Evolutionary conservation across 2,797 vertebrate species (phyloP), one percentile per base, ranked within the genome.

Genomic region (Cirrhinus mrigala): DNA sequence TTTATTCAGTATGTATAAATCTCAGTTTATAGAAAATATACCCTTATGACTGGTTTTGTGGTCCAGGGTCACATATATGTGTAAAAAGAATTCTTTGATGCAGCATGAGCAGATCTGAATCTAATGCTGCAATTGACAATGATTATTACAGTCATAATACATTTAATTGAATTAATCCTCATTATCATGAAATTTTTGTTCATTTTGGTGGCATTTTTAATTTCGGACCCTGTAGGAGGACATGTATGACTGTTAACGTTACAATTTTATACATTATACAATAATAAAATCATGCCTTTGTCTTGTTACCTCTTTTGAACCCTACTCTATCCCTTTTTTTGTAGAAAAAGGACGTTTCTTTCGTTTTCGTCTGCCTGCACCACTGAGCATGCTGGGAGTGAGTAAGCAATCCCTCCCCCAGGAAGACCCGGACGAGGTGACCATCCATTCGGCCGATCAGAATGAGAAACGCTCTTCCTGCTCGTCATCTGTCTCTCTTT

Each of bases 331-430:
- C 73, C 62, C n/a, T 60, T 80, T 58, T 60, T 73, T 48, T 62
- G 79, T 83, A 94, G 94, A 92, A 82, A 90, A 93, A 95, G 97
- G 97, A 27, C 96, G 96, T 91, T 96, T 98, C 91, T 98, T 99
- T 91, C 96, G 97, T 24, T 97, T 99, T 89, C 97, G 96, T 56
- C 94, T 99, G 81, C 97, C 98, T 20, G 94, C 95, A 75, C 77
- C 95, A 60, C 78, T 98, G 88, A 96, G 95, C 83, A 96, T 99
- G 89, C 91, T 99, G 87, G 96, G 97, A 0, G 96, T 98, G 91
- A 96, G 95, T 92, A 99, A 99, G 90, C 97, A 99, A 89, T 99
- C 97, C 12, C 94, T 99, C 50, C 98, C 98, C 0, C 98, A 99
- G 91, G 98, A 99, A 85, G 98, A 99, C 86, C 98, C 98, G 0